Percentiles rank a stretch among this genome's conserved stretches.
These are phyloP conservation scores for Pogonocherus hispidulus DNA, from an alignment of 2,888 invertebrate genomes.

Conservation along the genomic window DNA sequence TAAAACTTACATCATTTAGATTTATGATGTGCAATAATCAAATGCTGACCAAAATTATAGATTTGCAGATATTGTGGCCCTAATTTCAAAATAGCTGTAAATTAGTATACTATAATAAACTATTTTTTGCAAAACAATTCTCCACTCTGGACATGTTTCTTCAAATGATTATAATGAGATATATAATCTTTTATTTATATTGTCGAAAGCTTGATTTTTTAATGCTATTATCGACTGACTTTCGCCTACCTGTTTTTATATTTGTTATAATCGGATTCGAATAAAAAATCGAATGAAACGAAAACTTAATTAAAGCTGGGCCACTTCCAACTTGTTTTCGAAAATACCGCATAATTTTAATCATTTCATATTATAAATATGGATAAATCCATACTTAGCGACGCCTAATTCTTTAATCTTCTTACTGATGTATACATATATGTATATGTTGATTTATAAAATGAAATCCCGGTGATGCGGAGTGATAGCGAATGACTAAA, in stretches of 20 bases:
- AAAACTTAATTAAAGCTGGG: slow-evolving; percentile 27
- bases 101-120: too few relatives aligned
- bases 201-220: neutral
- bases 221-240: slow-evolving; percentile 5
- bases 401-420: slow-evolving; percentile 15
- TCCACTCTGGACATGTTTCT: too few relatives aligned
- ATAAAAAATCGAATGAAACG: slow-evolving; percentile 10
- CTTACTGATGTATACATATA: slow-evolving; percentile 9
- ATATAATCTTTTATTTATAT: slow-evolving; percentile 4
- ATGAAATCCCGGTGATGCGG: neutral
- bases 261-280: slow-evolving; percentile 26
- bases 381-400: slow-evolving; percentile 5
- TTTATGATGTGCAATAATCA: too few relatives aligned
- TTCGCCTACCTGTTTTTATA: slow-evolving; percentile 4
- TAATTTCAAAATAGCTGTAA: too few relatives aligned
- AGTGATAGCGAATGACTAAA: neutral
- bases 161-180: too few relatives aligned
- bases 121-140: too few relatives aligned
- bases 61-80: too few relatives aligned
- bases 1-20: too few relatives aligned
- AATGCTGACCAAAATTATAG: too few relatives aligned
- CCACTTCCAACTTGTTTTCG: slow-evolving; percentile 2
- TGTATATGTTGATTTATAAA: slow-evolving; percentile 16
- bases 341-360: slow-evolving; percentile 7
- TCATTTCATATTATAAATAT: slow-evolving; percentile 16